Base-by-base conservation (phyloP, 2,113 vertebrate genomes). In the Gambusia affinis region DNA sequence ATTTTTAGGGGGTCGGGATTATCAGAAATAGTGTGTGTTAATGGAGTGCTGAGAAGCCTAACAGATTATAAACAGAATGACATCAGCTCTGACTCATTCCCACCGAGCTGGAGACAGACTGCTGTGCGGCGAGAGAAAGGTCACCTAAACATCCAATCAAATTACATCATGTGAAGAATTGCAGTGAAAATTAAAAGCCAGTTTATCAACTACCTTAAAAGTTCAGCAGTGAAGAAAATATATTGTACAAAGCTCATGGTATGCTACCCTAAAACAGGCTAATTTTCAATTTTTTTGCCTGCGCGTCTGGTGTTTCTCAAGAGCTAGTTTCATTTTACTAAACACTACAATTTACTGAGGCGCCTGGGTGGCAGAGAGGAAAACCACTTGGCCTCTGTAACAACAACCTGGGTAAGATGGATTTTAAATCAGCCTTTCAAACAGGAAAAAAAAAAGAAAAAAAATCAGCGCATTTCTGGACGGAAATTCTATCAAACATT, bases 321-420 rank as follows among this genome's bases (percentile, higher is more conserved):
- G 78, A 79, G 82, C 68, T 66, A 79, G 88, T 91, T 75, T 67
- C 8, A 89, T 87, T 89, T 89, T 75, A 89, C 85, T 75, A 77
- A 82, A 89, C 70, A 71, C 88, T 85, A 81, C 85, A 92, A 92
- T 92, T 89, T 89, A 80, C 83, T 83, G 75, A 78, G 51, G 85
- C 79, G 80, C 84, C 88, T 91, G 91, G 85, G 89, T 92, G 88
- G 88, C 85, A 89, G 85, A 88, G 72, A 86, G 82, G 82, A 89
- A 91, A 92, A 88, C 89, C 85, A 85, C 85, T 87, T 87, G 89
- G 84, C 87, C 80, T 81, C 77, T 80, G 11, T n/a, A 39, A 60
- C 39, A 67, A 82, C 72, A 47, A 73, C 70, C 60, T 60, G 64
- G 69, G 63, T 65, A 64, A 77, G 83, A 66, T 62, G 78, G 72